Conservation (phyloP, 92 coral and sea anemone species). For the Palythoa grandis region DNA sequence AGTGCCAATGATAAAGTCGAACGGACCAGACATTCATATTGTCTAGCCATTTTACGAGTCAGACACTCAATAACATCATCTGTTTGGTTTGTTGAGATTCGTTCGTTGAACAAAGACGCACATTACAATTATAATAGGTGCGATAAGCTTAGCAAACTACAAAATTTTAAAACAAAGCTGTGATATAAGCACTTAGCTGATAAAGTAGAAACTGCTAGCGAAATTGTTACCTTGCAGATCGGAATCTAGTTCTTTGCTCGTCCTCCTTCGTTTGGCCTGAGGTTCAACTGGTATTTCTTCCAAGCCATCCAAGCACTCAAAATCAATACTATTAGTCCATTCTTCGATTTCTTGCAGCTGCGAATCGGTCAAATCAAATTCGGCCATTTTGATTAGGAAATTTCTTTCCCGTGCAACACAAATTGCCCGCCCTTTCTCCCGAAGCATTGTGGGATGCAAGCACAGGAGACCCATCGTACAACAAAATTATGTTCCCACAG, state of each 20-base stretch:
- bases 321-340: conserved; percentile 74
- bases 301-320: conserved; percentile 52
- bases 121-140: no score
- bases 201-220: no score
- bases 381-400: conserved; percentile 46
- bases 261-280: conserved; percentile 8
- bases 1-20: no score
- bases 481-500: not conserved
- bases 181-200: no score
- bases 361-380: conserved; percentile 42
- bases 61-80: no score
- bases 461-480: not conserved
- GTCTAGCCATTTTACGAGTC: no score
- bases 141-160: not conserved
- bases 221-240: not conserved
- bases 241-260: not conserved
- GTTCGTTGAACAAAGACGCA: no score
- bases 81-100: no score
- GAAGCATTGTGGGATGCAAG: conserved; percentile 9
- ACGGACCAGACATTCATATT: no score
- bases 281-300: conserved; percentile 19
- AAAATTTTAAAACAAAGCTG: not conserved
- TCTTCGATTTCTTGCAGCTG: conserved; percentile 66
- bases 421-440: conserved; percentile 80
- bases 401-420: not conserved